Conservation (phyloP, 2,888 invertebrate species). For the Cheilosia urbana region DNA sequence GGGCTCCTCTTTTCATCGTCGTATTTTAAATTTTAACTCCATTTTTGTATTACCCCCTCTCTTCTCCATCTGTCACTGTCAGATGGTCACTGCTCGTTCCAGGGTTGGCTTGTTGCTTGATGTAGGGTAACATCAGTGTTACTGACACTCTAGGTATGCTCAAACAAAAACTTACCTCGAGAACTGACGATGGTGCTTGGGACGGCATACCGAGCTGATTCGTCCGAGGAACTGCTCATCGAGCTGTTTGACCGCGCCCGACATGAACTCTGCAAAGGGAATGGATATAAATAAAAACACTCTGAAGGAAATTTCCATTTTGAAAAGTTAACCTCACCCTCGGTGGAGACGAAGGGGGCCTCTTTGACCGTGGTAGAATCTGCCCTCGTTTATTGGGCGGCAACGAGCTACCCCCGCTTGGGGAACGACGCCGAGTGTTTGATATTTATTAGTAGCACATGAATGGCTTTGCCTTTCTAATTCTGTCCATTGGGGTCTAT, state of each 20-base stretch:
- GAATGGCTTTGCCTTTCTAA: too few species aligned
- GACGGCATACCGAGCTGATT: constrained; percentile 93
- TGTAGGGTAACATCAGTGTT: too few species aligned
- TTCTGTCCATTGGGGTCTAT: too few species aligned
- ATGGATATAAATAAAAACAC: neutral
- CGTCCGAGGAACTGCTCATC: constrained; percentile 92
- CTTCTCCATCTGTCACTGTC: too few species aligned
- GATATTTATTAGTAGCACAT: too few species aligned
- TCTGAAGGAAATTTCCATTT: neutral
- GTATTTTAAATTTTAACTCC: too few species aligned
- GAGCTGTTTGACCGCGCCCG: constrained; percentile 91
- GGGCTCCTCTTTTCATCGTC: too few species aligned
- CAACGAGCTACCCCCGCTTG: constrained; percentile 77
- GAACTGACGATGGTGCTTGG: constrained; percentile 84
- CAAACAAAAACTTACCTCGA: constrained; percentile 80
- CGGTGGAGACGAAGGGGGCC: constrained; percentile 84
- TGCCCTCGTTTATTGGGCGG: constrained; percentile 79
- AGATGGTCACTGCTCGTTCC: too few species aligned
- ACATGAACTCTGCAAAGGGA: constrained; percentile 80
- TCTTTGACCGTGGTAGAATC: constrained; percentile 83
- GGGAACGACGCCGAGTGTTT: constrained; percentile 77
- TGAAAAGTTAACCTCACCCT: constrained; percentile 79
- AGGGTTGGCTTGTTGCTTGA: too few species aligned
- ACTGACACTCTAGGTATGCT: too few species aligned
- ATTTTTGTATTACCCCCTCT: too few species aligned